Base-by-base conservation (phyloP, 2,888 invertebrate species). In the Linnaemya tessellans region DNA sequence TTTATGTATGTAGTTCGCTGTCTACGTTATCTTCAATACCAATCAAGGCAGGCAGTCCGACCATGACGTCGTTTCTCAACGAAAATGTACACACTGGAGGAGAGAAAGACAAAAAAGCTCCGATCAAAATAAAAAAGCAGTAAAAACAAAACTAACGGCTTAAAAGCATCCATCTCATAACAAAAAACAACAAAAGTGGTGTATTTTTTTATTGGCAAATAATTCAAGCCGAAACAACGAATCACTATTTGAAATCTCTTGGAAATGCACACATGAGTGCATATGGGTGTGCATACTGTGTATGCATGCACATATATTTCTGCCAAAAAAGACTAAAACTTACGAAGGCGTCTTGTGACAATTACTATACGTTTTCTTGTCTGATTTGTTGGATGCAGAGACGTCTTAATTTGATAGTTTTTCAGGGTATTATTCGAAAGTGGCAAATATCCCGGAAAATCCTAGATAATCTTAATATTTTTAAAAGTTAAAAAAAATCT, bases 101-200 rank as follows among this genome's bases (percentile, higher is more conserved):
- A 68, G 62, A 81, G 77, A 65, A 84, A 71, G 73, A 81, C 22
- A 43, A 73, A 68, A 79, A 67, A 70, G n/a, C 51, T 64, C 54
- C 58, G 78, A 62, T 13, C 3, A 41, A 41, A 41, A 7, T 10
- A 10, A 58, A 70, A 64, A 25, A 22, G 65, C 67, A 79, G 58
- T 22, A 71, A 84, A 35, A 84, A 80, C 46, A 56, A 56, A 82
- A 81, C 70, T 74, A 84, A 86, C 67, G 90, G 89, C 88, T 74
- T 70, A 43, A 74, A 73, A 68, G 54, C 49, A 58, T 74, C 81
- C 90, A 89, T 90, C 87, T 86, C 87, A 71, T 80, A 30, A 30
- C 2, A 30, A 30, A 30, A 30, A 46, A 13, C 46, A 67, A 54
- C 38, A 41, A 41, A 7, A 41, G 5, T 38, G 30, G 18, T 54